Conservation (phyloP, 2,113 vertebrate species). For the Bos indicus region DNA sequence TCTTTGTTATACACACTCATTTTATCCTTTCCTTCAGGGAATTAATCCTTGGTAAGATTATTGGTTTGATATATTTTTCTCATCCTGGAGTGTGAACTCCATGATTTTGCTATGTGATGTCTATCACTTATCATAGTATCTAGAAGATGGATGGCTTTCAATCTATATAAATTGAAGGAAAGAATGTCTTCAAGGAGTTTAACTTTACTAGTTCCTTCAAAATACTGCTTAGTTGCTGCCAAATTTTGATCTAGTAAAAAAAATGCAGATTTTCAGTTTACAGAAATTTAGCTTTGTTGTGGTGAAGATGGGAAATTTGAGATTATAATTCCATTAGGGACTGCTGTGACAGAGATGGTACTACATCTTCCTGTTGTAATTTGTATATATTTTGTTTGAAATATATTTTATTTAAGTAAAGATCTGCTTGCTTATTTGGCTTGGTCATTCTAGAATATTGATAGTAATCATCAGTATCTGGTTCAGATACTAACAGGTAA, state of each 20-base stretch:
- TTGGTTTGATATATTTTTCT: neutral
- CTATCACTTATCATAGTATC: neutral
- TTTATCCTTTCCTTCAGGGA: neutral
- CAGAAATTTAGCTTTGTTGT: neutral
- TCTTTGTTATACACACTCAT: neutral
- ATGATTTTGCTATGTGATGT: neutral
- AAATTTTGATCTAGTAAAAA: neutral
- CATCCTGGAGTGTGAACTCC: neutral
- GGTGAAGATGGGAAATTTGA: neutral
- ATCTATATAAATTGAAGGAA: neutral
- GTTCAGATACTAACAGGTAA: neutral
- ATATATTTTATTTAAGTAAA: neutral
- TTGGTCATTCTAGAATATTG: neutral
- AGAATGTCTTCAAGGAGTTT: neutral
- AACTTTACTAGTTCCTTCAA: neutral
- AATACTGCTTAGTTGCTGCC: neutral
- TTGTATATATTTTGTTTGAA: neutral
- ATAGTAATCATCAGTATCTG: neutral
- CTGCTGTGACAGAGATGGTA: neutral
- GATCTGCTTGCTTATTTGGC: neutral
- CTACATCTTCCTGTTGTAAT: neutral
- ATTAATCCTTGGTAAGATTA: neutral
- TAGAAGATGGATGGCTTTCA: neutral
- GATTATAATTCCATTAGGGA: neutral
- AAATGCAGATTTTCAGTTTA: neutral